These are phyloP conservation scores for Drosophila tsacasi DNA, from an alignment of 1,140 invertebrate species.

Conservation along the genomic window DNA sequence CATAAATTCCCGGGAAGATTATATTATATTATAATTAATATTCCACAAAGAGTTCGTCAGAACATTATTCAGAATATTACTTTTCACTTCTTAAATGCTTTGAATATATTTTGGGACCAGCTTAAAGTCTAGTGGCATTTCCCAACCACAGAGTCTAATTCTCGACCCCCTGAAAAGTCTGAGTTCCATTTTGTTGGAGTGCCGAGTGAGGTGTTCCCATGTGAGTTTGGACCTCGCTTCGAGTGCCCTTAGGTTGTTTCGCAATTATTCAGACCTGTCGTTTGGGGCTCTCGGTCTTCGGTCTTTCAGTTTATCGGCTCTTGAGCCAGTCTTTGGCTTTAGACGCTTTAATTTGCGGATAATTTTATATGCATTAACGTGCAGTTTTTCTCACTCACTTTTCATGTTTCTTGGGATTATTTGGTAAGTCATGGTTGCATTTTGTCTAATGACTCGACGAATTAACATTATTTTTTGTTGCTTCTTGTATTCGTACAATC, in stretches of 20 bases:
- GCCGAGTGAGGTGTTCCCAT: constrained; percentile 42
- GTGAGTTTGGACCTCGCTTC: constrained; percentile 52
- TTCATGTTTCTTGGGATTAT: constrained; percentile 66
- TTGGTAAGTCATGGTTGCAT: constrained; percentile 76
- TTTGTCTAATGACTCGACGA: constrained; percentile 76
- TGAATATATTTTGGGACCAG: background rate
- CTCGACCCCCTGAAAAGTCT: constrained; percentile 24
- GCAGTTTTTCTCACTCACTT: constrained; percentile 68
- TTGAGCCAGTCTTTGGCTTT: constrained; percentile 54
- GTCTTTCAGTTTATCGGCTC: constrained; percentile 30
- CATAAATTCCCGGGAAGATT: background rate
- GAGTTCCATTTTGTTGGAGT: constrained; percentile 23
- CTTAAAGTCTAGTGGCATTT: background rate
- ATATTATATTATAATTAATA: background rate
- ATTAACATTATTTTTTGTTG: constrained; percentile 29
- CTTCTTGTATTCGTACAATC: constrained; percentile 3
- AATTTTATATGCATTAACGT: constrained; percentile 78
- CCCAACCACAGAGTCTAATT: constrained; percentile 9
- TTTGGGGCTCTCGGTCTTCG: constrained; percentile 8
- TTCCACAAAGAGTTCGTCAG: background rate
- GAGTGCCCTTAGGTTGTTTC: constrained; percentile 71
- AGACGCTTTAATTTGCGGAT: constrained; percentile 76
- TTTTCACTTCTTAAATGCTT: background rate
- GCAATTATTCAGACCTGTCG: constrained; percentile 60
- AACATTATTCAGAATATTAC: too few species aligned